phyloP scores from a whole-genome alignment of 2,888 invertebrate species.

The Hyppa rectilinea region DNA sequence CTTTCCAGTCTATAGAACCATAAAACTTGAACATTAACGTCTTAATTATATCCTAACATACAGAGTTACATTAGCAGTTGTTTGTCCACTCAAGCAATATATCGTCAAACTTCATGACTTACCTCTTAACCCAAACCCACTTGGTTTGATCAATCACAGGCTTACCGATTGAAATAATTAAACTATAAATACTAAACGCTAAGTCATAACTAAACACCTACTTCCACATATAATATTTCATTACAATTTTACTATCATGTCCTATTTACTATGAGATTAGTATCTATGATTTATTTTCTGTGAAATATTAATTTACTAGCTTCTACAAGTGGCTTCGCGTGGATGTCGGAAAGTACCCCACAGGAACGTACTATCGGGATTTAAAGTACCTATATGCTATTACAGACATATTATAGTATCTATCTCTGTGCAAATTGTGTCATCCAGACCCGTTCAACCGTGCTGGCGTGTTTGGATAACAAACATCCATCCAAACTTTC shows the following conservation, averaged over 20 bases:
- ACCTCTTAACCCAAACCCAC: conserved; percentile 11
- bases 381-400: no score
- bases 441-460: no score
- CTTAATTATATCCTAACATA: not conserved
- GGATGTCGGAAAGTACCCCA: no score
- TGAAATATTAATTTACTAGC: conserved; percentile 51
- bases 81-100: conserved; percentile 29
- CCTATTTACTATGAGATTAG: conserved; percentile 9
- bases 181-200: conserved; percentile 19
- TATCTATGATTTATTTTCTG: conserved; percentile 46
- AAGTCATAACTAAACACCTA: conserved; percentile 31
- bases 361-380: no score
- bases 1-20: not conserved
- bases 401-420: no score
- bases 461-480: no score
- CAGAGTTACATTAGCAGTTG: not conserved
- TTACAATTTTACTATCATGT: conserved; percentile 40
- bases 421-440: no score
- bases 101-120: conserved; percentile 9
- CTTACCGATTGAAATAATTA: conserved; percentile 23
- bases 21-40: conserved; percentile 18
- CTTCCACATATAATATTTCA: conserved; percentile 37
- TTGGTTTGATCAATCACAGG: conserved; percentile 26
- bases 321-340: no score
- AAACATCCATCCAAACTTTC: no score